A percentile compares a stretch with the other conserved stretches of the same genome.
Conservation (phyloP, 2,888 invertebrate genomes). For the Drosophila meridiana region DNA sequence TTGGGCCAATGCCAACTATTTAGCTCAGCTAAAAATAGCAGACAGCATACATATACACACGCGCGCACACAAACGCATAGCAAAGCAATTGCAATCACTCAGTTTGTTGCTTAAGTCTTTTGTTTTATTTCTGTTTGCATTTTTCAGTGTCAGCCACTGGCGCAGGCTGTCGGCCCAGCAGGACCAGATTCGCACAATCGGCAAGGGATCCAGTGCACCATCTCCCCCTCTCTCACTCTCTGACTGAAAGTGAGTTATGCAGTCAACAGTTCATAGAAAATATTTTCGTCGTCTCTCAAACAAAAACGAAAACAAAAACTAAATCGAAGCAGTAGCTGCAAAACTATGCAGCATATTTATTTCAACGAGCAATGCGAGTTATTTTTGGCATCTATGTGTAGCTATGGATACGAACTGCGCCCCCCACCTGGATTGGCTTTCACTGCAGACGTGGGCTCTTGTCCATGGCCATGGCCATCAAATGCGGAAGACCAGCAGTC, state of each 20-base stretch:
- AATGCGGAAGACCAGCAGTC: constrained; percentile 75
- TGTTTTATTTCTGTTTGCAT: constrained; percentile 81
- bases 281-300: constrained; percentile 46
- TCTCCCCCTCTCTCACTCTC: constrained; percentile 17
- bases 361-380: constrained; percentile 56
- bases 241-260: constrained; percentile 72
- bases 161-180: constrained; percentile 24
- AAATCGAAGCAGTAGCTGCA: constrained; percentile 3
- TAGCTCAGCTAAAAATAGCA: constrained; percentile 74
- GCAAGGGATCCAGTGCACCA: constrained; percentile 52
- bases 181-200: constrained; percentile 52
- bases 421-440: constrained; percentile 39
- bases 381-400: constrained; percentile 42
- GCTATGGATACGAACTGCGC: constrained; percentile 12
- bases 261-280: constrained; percentile 77
- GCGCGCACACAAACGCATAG: constrained; percentile 29
- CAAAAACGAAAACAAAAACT: constrained; percentile 25
- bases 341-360: constrained; percentile 55
- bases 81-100: constrained; percentile 80
- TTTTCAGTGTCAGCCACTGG: constrained; percentile 72
- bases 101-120: constrained; percentile 80
- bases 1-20: constrained; percentile 79
- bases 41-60: constrained; percentile 28
- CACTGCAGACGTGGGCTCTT: constrained; percentile 1
- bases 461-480: constrained; percentile 44